Base-by-base conservation (phyloP, 2,113 vertebrate genomes). In the Aleadryas rufinucha region DNA sequence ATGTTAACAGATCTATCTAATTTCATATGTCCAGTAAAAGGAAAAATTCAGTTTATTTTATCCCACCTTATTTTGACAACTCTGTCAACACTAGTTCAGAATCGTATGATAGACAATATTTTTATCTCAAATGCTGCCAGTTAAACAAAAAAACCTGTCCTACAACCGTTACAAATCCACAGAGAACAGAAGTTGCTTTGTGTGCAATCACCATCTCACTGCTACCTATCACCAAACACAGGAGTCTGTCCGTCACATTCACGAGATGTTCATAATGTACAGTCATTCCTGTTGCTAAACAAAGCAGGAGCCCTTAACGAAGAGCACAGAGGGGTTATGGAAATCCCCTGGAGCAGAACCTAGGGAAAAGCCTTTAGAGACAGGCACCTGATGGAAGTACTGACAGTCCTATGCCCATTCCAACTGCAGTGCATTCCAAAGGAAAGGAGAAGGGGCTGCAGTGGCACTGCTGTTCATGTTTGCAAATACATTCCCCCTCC, bases 31-130 rank as follows among this genome's bases (percentile, higher is more conserved):
- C 84, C 47, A 80, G 18, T 52, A 52, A 76, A 66, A 74, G 47
- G 53, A 37, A 82, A 78, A 24, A 35, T 13, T 16, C 14, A 6
- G 4, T 52, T 78, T 65, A 41, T 54, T 75, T 87, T 52, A 72
- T 52, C 42, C 18, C 57, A 79, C 30, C 33, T 91, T 61, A 82
- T 82, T 88, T 81, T 91, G 71, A 78, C 47, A 86, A 47, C 27
- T 87, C 60, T 24, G 59, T 60, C 52, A 77, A 64, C 44, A 28
- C 22, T 21, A 53, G 30, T 16, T 54, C 44, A 70, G 64, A 72
- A 37, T 15, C 1, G 0, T 2, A 1, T 0, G 30, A 70, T 3
- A 77, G 57, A 61, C 24, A 35, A 10, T 33, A 26, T 65, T 84
- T 96, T 91, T 35, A 88, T 49, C 64, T 4, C 31, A 47, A 54